Percentiles rank a stretch among this genome's conserved stretches.
phyloP scores from a whole-genome alignment of 2,888 invertebrate genomes.

The Alentia gelatinosa region DNA sequence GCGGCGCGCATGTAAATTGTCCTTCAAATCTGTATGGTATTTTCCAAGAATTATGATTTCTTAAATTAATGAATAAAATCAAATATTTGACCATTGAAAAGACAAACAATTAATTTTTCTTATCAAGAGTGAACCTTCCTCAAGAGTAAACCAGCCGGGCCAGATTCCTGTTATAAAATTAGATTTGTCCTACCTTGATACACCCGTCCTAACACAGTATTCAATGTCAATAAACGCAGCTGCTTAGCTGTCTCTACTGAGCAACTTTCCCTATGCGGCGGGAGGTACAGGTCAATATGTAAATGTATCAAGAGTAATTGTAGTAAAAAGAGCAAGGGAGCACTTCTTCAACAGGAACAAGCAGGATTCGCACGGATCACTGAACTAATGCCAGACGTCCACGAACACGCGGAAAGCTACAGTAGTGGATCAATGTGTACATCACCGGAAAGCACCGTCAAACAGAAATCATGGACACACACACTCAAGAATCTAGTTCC shows the following conservation, averaged over 20 bases:
- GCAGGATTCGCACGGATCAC: neutral
- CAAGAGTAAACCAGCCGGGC: no score
- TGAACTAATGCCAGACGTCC: neutral
- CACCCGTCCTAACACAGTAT: neutral
- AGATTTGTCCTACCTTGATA: neutral
- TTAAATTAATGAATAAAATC: no score
- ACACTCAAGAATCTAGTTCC: neutral
- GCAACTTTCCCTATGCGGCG: neutral
- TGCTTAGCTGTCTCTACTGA: neutral
- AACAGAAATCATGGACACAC: neutral
- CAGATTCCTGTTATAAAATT: no score
- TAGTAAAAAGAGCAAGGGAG: conserved; percentile 4
- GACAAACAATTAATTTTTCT: no score
- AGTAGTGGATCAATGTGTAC: neutral
- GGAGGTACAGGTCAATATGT: neutral
- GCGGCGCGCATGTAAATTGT: no score
- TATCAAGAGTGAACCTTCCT: no score
- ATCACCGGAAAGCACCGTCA: neutral
- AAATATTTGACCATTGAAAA: no score
- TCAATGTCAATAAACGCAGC: neutral
- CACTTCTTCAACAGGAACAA: conserved; percentile 16
- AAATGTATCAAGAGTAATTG: conserved; percentile 20
- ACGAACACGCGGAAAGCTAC: neutral
- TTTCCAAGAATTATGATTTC: no score
- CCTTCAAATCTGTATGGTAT: no score